Percentiles rank a stretch among this genome's conserved stretches.
Evolutionary conservation across 2,113 vertebrate species (phyloP).

Genomic region (Paradoxurus hermaphroditus): DNA sequence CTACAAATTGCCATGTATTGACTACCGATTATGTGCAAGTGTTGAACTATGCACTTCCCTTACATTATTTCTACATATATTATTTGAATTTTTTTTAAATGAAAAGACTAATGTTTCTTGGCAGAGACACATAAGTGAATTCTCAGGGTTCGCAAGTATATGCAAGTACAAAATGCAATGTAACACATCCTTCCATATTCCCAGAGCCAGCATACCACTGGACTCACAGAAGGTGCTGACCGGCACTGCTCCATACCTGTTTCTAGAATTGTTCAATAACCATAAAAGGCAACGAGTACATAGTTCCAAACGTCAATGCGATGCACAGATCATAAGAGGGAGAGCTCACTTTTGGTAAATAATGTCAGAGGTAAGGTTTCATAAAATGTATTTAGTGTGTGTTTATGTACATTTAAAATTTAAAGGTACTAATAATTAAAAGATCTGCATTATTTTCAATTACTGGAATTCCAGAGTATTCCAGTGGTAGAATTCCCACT

Average conservation of each 20-base stretch:
- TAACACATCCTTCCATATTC: not conserved
- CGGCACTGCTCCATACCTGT: not conserved
- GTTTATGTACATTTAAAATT: not conserved
- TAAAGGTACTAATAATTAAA: not conserved
- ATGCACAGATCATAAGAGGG: not conserved
- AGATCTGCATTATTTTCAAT: not conserved
- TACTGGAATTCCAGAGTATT: constrained; percentile 2
- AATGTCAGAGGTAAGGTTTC: not conserved
- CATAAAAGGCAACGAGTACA: not conserved
- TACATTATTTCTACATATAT: constrained; percentile 44
- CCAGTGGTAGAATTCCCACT: constrained; percentile 40
- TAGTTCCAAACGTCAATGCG: not conserved
- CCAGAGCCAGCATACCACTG: not conserved
- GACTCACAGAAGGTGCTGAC: not conserved
- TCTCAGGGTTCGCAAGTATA: constrained; percentile 1
- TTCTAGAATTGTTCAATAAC: not conserved
- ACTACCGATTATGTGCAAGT: constrained; percentile 42
- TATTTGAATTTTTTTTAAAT: constrained; percentile 38
- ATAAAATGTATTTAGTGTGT: not conserved
- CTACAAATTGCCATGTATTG: constrained; percentile 54
- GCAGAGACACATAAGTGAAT: constrained; percentile 34
- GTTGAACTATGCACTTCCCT: constrained; percentile 36
- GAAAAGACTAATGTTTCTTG: constrained; percentile 36
- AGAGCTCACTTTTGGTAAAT: not conserved
- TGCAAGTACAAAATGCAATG: not conserved